Conservation (phyloP, 2,888 invertebrate species). For the Clunio marinus region DNA sequence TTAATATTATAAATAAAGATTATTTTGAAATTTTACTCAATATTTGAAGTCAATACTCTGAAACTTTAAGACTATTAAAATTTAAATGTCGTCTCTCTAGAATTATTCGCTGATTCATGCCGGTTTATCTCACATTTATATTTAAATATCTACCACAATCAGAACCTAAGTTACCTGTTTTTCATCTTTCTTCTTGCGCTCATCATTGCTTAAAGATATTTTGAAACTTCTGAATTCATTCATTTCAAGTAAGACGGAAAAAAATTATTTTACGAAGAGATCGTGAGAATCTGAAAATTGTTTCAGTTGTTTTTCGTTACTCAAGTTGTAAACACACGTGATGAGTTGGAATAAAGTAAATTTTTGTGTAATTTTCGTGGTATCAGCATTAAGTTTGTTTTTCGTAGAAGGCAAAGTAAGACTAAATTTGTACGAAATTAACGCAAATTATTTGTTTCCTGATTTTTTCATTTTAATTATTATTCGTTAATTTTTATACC, state of each 20-base stretch:
- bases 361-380: not conserved
- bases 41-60: too few species aligned
- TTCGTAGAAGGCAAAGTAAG: too few species aligned
- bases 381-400: too few species aligned
- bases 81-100: too few species aligned
- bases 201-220: not conserved
- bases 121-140: too few species aligned
- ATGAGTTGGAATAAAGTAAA: not conserved
- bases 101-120: too few species aligned
- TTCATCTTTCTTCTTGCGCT: not conserved
- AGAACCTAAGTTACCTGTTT: too few species aligned
- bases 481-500: not conserved
- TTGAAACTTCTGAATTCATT: not conserved
- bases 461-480: not conserved
- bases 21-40: too few species aligned
- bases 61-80: too few species aligned
- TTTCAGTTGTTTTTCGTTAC: constrained; percentile 1
- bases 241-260: too few species aligned
- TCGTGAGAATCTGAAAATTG: not conserved
- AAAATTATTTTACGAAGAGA: not conserved
- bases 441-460: not conserved
- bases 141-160: too few species aligned
- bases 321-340: not conserved
- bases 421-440: not conserved
- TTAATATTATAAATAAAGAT: too few species aligned